A percentile compares a stretch with the other conserved stretches of the same genome.
Conservation (phyloP, 1,140 invertebrate genomes). For the Anthonomus grandis region DNA sequence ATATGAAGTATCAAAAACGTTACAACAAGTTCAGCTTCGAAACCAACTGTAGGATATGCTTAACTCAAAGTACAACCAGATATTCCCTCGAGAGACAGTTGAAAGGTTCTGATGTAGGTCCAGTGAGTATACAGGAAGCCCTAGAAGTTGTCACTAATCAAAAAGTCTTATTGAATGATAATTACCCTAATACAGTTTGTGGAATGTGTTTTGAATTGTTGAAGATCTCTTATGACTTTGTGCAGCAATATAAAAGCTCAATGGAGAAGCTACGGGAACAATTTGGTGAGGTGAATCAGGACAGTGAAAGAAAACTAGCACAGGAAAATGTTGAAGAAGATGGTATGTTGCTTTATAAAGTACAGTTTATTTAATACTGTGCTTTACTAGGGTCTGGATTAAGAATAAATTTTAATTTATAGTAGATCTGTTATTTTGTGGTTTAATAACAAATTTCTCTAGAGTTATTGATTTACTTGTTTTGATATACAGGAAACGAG, state of each 20-base stretch:
- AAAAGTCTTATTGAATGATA: constrained; percentile 7
- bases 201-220: constrained; percentile 24
- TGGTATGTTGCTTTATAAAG: no score
- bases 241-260: constrained; percentile 17
- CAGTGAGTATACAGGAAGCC: constrained; percentile 11
- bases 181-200: constrained; percentile 29
- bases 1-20: no score
- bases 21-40: constrained; percentile 20
- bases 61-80: constrained; percentile 18
- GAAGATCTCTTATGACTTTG: constrained; percentile 28
- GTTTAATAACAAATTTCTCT: no score
- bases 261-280: constrained; percentile 5
- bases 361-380: no score
- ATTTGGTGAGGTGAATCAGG: background rate
- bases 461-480: no score
- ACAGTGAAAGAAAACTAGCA: background rate
- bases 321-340: no score
- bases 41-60: constrained; percentile 30
- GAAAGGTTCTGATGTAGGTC: background rate
- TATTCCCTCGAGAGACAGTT: constrained; percentile 3
- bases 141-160: constrained; percentile 17
- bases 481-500: no score
- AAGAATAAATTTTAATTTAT: no score
- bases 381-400: no score
- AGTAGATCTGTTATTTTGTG: no score